Percentiles rank a stretch among this genome's conserved stretches.
These are phyloP conservation scores for Endotricha flammealis DNA, from an alignment of 2,888 invertebrate genomes.

Conservation along the genomic window DNA sequence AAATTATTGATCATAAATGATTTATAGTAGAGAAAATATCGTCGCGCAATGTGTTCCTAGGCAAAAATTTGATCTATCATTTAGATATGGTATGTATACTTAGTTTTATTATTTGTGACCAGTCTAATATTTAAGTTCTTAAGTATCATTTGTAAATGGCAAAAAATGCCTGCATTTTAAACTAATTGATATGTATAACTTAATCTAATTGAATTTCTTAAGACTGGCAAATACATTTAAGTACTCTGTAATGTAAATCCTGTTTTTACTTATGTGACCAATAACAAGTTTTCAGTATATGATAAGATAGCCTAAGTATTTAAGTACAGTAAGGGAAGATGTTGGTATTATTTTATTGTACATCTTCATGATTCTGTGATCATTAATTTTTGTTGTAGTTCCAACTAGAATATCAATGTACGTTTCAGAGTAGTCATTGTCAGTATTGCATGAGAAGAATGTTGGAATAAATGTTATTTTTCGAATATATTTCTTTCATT, in stretches of 20 bases:
- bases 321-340: conserved; percentile 63
- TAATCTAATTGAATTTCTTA: conserved; percentile 36
- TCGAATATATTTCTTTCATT: conserved; percentile 43
- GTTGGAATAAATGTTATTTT: conserved; percentile 75
- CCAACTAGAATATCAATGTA: conserved; percentile 58
- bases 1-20: not conserved
- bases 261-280: conserved; percentile 72
- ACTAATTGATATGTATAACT: conserved; percentile 12
- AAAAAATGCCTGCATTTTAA: conserved; percentile 16
- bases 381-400: conserved; percentile 66
- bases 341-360: conserved; percentile 59
- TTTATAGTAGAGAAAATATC: not conserved
- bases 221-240: conserved; percentile 60
- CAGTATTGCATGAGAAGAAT: conserved; percentile 69
- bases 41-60: conserved; percentile 9
- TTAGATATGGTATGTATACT: conserved; percentile 16
- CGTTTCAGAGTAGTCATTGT: conserved; percentile 59
- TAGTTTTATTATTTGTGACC: conserved; percentile 18
- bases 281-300: conserved; percentile 60
- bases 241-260: conserved; percentile 51
- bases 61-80: conserved; percentile 18
- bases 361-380: conserved; percentile 73
- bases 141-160: conserved; percentile 13
- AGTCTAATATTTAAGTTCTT: conserved; percentile 19
- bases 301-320: conserved; percentile 64